A percentile compares a stretch with the other conserved stretches of the same genome.
These are phyloP conservation scores for Alexandromys fortis DNA, from an alignment of 2,113 vertebrate genomes.

Conservation along the genomic window DNA sequence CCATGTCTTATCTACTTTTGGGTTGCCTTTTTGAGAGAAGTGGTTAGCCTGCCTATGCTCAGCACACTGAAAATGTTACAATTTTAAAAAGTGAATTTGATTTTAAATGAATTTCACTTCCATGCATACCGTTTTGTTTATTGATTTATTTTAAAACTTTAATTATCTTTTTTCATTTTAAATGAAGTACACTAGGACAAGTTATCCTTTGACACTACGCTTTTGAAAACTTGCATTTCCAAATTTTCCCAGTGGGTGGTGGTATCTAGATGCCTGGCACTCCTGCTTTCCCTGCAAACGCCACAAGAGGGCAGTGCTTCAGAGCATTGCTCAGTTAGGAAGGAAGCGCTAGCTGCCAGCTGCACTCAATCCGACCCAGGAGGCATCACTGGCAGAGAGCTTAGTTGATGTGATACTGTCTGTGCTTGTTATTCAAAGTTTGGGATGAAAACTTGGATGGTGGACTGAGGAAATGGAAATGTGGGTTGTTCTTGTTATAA, in stretches of 20 bases:
- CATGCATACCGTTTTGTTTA: neutral
- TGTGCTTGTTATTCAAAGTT: neutral
- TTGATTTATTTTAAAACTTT: no score
- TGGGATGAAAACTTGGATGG: neutral
- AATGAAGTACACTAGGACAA: neutral
- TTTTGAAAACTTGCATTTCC: neutral
- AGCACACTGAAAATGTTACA: neutral
- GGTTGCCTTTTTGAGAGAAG: neutral
- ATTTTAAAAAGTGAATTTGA: neutral
- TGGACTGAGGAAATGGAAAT: neutral
- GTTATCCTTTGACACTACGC: neutral
- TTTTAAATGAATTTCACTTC: neutral
- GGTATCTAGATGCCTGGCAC: fast-evolving
- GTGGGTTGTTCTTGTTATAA: neutral
- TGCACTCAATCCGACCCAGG: neutral
- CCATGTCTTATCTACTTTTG: neutral
- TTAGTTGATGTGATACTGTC: neutral
- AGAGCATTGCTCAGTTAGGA: constrained; percentile 20
- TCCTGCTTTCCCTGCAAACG: neutral
- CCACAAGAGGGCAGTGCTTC: constrained; percentile 78
- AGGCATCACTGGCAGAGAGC: fast-evolving
- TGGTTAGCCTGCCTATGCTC: neutral
- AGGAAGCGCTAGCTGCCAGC: neutral
- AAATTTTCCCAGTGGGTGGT: neutral
- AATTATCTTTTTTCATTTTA: neutral